Conservation (phyloP, 2,797 vertebrate species). For the Malacoraja senta region DNA sequence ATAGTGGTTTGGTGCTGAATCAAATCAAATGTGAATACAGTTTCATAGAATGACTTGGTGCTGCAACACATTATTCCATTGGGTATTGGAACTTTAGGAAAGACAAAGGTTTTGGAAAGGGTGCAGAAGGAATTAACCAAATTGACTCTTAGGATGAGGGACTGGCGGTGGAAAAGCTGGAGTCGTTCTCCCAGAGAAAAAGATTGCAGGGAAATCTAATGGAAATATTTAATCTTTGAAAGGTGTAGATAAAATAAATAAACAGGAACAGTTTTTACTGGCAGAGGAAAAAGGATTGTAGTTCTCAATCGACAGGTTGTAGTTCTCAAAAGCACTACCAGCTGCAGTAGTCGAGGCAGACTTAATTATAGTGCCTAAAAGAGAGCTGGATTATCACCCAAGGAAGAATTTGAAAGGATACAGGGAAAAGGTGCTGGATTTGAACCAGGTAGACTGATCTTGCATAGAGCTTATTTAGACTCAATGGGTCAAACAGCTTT, state of each 20-base stretch:
- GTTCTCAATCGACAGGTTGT: too few species aligned
- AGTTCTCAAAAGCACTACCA: too few species aligned
- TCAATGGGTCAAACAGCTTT: slow-evolving; percentile 36
- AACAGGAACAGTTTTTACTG: slow-evolving; percentile 44
- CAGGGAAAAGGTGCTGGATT: background rate
- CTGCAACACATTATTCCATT: background rate
- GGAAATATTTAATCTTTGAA: background rate
- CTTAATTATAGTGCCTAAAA: background rate
- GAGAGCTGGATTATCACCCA: background rate
- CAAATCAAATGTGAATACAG: background rate
- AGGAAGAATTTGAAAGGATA: background rate
- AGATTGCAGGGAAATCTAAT: background rate
- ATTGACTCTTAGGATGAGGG: too few species aligned
- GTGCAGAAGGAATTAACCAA: too few species aligned
- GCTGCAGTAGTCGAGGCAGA: background rate
- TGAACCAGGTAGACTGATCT: too few species aligned
- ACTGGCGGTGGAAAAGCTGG: too few species aligned
- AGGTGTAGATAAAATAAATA: background rate
- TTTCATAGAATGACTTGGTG: background rate
- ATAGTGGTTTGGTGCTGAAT: too few species aligned
- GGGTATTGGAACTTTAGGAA: too few species aligned
- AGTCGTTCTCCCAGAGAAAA: background rate
- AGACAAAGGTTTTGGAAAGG: too few species aligned
- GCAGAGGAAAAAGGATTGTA: slow-evolving; percentile 57
- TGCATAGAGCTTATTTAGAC: background rate